Base-by-base conservation (phyloP, 2,797 vertebrate genomes). In the Phalloptychus januarius region DNA sequence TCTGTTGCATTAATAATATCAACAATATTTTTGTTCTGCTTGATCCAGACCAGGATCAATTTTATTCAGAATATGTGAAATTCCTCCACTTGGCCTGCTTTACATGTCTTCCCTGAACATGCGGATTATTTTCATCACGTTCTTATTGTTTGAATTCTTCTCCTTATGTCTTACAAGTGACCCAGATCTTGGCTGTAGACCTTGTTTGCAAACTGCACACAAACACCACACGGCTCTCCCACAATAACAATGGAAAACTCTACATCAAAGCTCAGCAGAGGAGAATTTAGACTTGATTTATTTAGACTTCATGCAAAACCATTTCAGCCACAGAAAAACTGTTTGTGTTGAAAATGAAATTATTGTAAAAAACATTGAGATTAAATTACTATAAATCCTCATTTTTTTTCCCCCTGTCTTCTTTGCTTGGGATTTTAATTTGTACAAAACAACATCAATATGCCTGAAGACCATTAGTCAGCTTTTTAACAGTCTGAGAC, bases 1-100 rank as follows among this genome's bases (percentile, higher is more conserved):
- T 42, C 28, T 76, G 36, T 42, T 45, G 63, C 79, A 65, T 81
- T 74, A 80, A 71, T 40, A 82, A 71, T 40, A 82, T 73, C 71
- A 80, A 70, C 56, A 69, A 46, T 70, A 70, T 61, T 71, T 85
- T 71, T 52, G 42, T 31, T 80, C 77, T 16, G 5, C 75, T 45
- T 86, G 20, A 72, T 56, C 56, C 79, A 81, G 40, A 71, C 20
- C n/a, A 75, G 38, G 20, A 2, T 81, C 63, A 36, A 5, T 61
- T 38, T 74, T 20, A 82, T 70, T 85, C 58, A 3, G 56, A 25
- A 74, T 83, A 58, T 28, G 13, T 6, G 28, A 46, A 79, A 81
- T 72, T 74, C 72, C 67, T 79, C 77, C 52, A 72, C 42, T 44
- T 23, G 69, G 45, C 61, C 61, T 40, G n/a, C 7, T 50, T 6